Base-by-base conservation (phyloP, 2,113 vertebrate genomes). In the Pseudorhombus dupliciocellatus region DNA sequence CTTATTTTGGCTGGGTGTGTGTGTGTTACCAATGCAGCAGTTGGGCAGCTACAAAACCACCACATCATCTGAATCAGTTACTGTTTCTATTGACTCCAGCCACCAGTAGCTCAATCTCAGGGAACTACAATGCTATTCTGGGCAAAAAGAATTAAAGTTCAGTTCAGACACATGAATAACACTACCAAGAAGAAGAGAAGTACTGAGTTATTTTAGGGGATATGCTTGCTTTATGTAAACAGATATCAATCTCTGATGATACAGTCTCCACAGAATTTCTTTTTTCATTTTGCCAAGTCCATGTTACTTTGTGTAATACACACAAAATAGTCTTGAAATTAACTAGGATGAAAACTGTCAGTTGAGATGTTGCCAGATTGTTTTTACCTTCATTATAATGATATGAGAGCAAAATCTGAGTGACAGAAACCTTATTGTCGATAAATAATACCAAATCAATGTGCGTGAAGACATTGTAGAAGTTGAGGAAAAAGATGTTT, bases 31-130 rank as follows among this genome's bases (percentile, higher is more conserved):
- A 7, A 46, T 46, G 42, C 18, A 40, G 37, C 37, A 40, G 12
- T 12, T 8, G 16, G 42, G 14, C 12, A 44, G 14, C 42, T 46
- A 16, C 42, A 46, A 46, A 46, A 46, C 42, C 18, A 46, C 18
- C 18, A 46, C 18, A 46, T 15, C 5, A 46, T 46, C 42, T 46
- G 42, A 16, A 46, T 46, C 15, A 7, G 15, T 37, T 42, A 15
- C 18, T 37, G 48, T 69, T 58, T 37, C 4, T 37, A 37, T 37
- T 0, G 11, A 37, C 34, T 37, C 34, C 34, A 37, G 11, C 34
- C 30, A 24, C n/a, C 34, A 59, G 55, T 22, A 62, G 69, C 34
- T 73, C 52, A 61, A 57, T 75, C 75, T 83, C 80, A 79, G 75
- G 80, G 80, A 79, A 31, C 53, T 62, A 16, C 34, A 20, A 52